Conservation (phyloP, 2,888 invertebrate genomes). For the Ichneumon xanthorius region DNA sequence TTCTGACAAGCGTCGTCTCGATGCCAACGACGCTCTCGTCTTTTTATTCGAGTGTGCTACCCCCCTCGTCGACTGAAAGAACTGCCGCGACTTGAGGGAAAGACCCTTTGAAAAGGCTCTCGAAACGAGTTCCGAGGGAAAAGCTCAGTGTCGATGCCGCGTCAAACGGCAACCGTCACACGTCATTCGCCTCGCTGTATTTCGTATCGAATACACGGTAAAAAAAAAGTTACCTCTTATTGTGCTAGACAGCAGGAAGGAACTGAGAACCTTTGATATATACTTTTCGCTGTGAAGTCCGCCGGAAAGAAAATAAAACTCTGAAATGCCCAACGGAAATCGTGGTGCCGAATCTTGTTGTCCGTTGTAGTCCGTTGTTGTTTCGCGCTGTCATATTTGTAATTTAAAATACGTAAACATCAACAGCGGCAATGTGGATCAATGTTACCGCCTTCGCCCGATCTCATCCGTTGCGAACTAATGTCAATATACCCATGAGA, state of each 20-base stretch:
- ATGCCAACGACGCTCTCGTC: slow-evolving; percentile 55
- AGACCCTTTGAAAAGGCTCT: slow-evolving; percentile 60
- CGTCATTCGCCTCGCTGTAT: slow-evolving; percentile 58
- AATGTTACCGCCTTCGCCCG: neutral
- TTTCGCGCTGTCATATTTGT: neutral
- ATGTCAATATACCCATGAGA: neutral
- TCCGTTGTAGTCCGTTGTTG: no score
- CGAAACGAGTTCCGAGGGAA: slow-evolving; percentile 55
- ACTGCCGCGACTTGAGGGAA: slow-evolving; percentile 43
- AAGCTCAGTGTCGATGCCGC: slow-evolving; percentile 65
- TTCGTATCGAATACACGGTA: slow-evolving; percentile 53
- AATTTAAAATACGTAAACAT: neutral
- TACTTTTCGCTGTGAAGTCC: slow-evolving; percentile 42
- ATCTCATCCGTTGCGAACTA: neutral
- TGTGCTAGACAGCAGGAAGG: slow-evolving; percentile 32
- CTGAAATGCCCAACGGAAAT: slow-evolving; percentile 43
- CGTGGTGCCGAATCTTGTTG: slow-evolving; percentile 1
- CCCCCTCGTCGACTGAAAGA: slow-evolving; percentile 41
- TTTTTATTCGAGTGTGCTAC: slow-evolving; percentile 33
- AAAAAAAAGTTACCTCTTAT: slow-evolving; percentile 61
- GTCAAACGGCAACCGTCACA: slow-evolving; percentile 63
- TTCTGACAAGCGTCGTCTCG: slow-evolving; percentile 63
- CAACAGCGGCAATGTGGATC: neutral
- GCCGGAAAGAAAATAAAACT: slow-evolving; percentile 15
- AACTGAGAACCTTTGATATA: slow-evolving; percentile 18